phyloP scores from a whole-genome alignment of 2,888 invertebrate species.

The Synanthedon vespiformis region DNA sequence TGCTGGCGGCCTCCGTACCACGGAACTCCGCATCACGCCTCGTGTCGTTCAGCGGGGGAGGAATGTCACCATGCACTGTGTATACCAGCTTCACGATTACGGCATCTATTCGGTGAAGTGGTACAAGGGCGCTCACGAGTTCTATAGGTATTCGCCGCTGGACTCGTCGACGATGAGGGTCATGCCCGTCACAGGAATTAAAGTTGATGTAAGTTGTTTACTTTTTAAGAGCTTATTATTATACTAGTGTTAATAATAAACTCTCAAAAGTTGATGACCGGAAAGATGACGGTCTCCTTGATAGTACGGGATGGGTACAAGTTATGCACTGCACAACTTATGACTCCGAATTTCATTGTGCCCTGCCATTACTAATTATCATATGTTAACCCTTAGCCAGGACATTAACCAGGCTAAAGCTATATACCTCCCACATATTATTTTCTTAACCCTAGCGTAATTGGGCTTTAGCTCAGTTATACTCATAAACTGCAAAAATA shows the following conservation, averaged over 20 bases:
- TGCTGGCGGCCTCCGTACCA: slow-evolving; percentile 77
- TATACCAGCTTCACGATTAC: slow-evolving; percentile 80
- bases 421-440: no score
- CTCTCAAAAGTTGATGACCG: no score
- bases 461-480: no score
- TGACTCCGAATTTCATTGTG: no score
- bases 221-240: neutral
- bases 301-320: neutral
- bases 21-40: slow-evolving; percentile 78
- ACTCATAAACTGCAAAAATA: no score
- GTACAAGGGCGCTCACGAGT: slow-evolving; percentile 85
- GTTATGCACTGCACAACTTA: no score
- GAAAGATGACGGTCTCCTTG: neutral
- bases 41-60: slow-evolving; percentile 77
- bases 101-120: slow-evolving; percentile 88
- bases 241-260: no score
- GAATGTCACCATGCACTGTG: slow-evolving; percentile 78
- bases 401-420: no score
- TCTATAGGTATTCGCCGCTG: slow-evolving; percentile 84
- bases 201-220: slow-evolving; percentile 81
- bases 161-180: slow-evolving; percentile 79
- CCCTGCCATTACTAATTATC: no score
- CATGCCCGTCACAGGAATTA: slow-evolving; percentile 78
- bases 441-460: no score
- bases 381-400: no score